Percentiles rank a stretch among this genome's conserved stretches.
phyloP scores from a whole-genome alignment of 2,888 invertebrate genomes.

The Tipula confusa region DNA sequence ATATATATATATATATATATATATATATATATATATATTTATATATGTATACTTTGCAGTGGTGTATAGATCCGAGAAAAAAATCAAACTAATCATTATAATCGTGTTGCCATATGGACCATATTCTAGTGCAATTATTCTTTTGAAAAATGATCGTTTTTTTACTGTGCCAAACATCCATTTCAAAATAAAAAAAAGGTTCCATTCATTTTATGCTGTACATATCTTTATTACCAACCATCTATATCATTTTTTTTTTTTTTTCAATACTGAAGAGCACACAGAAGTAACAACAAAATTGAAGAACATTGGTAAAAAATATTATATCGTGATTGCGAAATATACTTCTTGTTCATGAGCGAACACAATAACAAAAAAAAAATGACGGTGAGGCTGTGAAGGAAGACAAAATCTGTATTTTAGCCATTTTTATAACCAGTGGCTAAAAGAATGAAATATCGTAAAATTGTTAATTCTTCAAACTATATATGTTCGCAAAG shows the following conservation, averaged over 20 bases:
- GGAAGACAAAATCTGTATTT: neutral
- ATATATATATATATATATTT: no score
- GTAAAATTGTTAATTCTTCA: no score
- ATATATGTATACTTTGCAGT: neutral
- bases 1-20: neutral
- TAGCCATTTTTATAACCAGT: neutral
- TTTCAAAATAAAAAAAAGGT: neutral
- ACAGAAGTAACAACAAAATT: neutral
- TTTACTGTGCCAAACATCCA: conserved; percentile 3
- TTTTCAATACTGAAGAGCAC: neutral
- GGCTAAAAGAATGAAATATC: neutral
- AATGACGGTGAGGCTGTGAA: neutral
- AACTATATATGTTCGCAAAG: no score
- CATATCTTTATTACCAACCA: conserved; percentile 29
- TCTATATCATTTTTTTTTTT: neutral
- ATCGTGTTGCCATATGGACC: conserved; percentile 30
- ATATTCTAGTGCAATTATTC: conserved; percentile 29
- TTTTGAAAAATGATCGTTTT: conserved; percentile 28
- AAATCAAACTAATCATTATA: conserved; percentile 28
- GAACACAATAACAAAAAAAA: neutral
- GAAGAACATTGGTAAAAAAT: neutral
- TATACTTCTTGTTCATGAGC: neutral
- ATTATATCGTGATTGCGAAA: neutral
- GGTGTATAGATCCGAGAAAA: neutral
- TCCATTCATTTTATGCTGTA: conserved; percentile 26